Conservation (phyloP, 2,797 vertebrate genomes). For the Anguilla anguilla region DNA sequence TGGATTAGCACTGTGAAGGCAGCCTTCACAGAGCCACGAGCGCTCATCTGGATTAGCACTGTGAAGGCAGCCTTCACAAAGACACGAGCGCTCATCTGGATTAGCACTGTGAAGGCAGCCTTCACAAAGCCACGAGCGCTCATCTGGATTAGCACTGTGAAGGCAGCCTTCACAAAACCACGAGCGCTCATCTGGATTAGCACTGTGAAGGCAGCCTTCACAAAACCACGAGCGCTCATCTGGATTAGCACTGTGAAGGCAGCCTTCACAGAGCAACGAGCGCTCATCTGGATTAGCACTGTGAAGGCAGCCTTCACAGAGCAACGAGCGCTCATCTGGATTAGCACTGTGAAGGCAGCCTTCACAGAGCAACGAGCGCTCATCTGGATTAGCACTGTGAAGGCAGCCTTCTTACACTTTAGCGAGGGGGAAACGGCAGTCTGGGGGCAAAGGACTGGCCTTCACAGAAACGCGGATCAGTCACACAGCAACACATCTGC, state of each 20-base stretch:
- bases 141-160: neutral
- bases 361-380: neutral
- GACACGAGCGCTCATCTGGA: neutral
- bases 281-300: neutral
- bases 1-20: neutral
- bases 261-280: neutral
- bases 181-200: neutral
- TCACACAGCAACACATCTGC: neutral
- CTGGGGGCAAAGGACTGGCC: neutral
- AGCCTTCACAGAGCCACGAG: neutral
- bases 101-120: no score
- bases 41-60: neutral
- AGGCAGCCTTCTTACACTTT: neutral
- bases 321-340: neutral
- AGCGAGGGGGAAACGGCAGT: no score
- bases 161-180: no score
- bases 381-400: neutral
- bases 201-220: neutral
- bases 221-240: neutral
- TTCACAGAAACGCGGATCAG: neutral
- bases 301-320: no score
- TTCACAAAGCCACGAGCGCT: no score
- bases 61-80: neutral
- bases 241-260: neutral
- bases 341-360: neutral